Evolutionary conservation across 2,113 vertebrate genomes (phyloP), one percentile per base, ranked within the genome.

Genomic region (Cepphus grylle): DNA sequence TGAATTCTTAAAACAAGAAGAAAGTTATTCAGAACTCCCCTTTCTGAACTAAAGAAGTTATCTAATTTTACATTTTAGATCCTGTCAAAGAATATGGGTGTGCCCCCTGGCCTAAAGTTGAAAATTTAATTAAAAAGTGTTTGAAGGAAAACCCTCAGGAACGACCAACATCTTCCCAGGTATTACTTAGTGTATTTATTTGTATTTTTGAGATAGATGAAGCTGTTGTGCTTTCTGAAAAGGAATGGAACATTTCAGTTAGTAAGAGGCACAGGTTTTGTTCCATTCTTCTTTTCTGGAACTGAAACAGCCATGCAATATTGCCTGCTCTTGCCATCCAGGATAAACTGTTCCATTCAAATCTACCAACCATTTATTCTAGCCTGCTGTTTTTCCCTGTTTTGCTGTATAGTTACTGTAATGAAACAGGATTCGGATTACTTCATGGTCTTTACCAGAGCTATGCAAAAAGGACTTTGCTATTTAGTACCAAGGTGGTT

Each of bases 121-220:
- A 99, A 96, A 97, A 96, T 36, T 98, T 99, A 97, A 99, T 99
- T 98, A 98, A 97, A 94, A 98, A 99, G 19, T 99, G 99, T 97
- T 96, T 99, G 97, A 99, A 97, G 95, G 98, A 99, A 96, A 99
- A 98, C 73, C 99, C 99, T 72, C 99, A 99, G 95, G 98, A 98
- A 63, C 98, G 99, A 83, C 99, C 99, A 87, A 99, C 99, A 12
- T 99, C 99, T 96, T 98, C 98, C 36, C 98, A 99, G 99, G 99
- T 99, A 98, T 55, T 62, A 36, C n/a, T 62, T 58, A 18, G 15
- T 78, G 23, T 78, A 42, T 61, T 93, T 91, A 38, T 87, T 71
- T 55, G 30, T 52, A 22, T 78, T 84, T 87, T 89, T 52, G 47
- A 58, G 13, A 38, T 34, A 67, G 34, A 30, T 36, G 8, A 86